Percentiles rank a stretch among this genome's conserved stretches.
These are phyloP conservation scores for Nezara viridula DNA, from an alignment of 2,888 invertebrate species.

Conservation along the genomic window DNA sequence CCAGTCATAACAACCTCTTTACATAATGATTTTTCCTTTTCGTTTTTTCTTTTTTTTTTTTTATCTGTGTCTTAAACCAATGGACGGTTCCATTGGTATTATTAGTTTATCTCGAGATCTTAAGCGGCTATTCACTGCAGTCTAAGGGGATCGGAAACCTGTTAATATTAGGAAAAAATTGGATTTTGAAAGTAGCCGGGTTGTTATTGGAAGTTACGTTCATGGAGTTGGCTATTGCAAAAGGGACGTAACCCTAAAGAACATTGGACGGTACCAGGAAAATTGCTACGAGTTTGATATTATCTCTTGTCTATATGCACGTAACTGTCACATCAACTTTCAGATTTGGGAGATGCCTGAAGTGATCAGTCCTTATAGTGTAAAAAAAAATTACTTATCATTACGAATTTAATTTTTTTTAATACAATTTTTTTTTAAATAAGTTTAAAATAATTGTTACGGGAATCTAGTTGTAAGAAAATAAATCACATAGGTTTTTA, in stretches of 20 bases:
- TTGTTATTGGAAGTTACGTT: neutral
- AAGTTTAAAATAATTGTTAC: too few species aligned
- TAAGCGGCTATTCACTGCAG: neutral
- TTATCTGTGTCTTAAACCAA: slow-evolving; percentile 20
- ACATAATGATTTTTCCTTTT: slow-evolving; percentile 5
- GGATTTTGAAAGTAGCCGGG: neutral
- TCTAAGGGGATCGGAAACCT: neutral
- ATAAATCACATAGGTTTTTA: too few species aligned
- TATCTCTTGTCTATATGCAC: neutral
- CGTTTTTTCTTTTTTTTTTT: neutral
- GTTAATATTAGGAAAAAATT: slow-evolving; percentile 11
- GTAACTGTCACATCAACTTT: neutral
- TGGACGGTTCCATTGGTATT: slow-evolving; percentile 17
- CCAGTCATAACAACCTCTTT: slow-evolving; percentile 36
- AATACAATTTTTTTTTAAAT: too few species aligned
- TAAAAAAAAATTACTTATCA: too few species aligned
- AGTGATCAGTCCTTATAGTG: neutral
- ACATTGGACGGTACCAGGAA: neutral
- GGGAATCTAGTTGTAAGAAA: too few species aligned
- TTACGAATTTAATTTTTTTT: too few species aligned
- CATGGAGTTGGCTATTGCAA: neutral
- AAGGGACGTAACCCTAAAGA: neutral
- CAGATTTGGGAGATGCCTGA: neutral
- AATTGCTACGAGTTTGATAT: neutral
- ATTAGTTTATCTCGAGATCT: slow-evolving; percentile 6